Conservation (phyloP, 1,140 invertebrate genomes). For the Lycorma delicatula region DNA sequence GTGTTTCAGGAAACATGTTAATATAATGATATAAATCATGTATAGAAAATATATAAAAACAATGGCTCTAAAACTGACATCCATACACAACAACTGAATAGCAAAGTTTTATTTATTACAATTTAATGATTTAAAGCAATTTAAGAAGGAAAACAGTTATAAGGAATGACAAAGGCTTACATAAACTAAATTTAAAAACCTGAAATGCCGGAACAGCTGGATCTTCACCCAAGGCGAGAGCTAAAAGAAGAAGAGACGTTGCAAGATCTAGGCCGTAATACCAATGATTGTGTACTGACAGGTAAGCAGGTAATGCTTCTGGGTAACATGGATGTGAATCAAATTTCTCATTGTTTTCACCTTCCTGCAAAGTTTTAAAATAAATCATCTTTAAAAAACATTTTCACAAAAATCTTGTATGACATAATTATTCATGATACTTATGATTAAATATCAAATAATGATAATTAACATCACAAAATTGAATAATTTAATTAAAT, state of each 20-base stretch:
- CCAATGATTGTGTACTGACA: constrained; percentile 80
- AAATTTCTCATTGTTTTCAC: constrained; percentile 88
- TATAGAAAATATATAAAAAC: neutral
- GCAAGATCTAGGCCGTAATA: constrained; percentile 77
- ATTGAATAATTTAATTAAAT: too few species aligned
- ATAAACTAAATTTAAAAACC: constrained; percentile 2
- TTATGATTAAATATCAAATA: too few species aligned
- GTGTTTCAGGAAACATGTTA: too few species aligned
- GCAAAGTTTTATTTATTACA: too few species aligned
- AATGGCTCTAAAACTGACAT: neutral
- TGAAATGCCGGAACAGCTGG: constrained; percentile 68
- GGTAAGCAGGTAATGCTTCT: constrained; percentile 75
- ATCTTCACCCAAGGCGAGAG: constrained; percentile 72
- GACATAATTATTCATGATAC: too few species aligned
- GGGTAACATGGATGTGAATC: constrained; percentile 77
- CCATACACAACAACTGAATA: too few species aligned
- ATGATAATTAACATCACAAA: too few species aligned
- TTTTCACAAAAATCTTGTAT: too few species aligned
- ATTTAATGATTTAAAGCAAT: too few species aligned
- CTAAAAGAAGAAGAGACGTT: constrained; percentile 66
- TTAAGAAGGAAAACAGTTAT: too few species aligned
- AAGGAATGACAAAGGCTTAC: neutral
- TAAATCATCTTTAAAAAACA: too few species aligned
- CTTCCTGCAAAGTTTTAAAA: constrained; percentile 57
- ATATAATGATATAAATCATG: too few species aligned